Percentiles rank a stretch among this genome's conserved stretches.
Evolutionary conservation across 92 coral and sea anemone species (phyloP).

Genomic region (Chrysogorgia sp.): DNA sequence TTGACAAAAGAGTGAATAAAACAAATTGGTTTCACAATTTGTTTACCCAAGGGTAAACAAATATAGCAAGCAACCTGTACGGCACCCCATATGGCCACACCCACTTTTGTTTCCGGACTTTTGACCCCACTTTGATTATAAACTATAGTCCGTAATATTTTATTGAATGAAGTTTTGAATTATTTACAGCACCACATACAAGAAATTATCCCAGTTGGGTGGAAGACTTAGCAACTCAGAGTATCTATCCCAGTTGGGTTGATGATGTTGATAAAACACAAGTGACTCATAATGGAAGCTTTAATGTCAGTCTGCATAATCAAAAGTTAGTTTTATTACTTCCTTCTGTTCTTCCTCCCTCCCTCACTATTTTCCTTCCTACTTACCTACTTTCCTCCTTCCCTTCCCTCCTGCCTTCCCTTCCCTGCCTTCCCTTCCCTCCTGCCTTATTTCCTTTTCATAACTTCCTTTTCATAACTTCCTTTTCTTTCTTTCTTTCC

Average conservation of each 20-base stretch:
- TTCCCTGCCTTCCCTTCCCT: background rate
- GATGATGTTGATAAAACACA: conserved; percentile 34
- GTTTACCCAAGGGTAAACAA: no score
- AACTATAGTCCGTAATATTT: no score
- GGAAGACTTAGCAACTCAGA: conserved; percentile 64
- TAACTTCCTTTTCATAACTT: no score
- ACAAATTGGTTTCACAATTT: no score
- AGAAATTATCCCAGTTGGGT: conserved; percentile 92
- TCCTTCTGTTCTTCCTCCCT: background rate
- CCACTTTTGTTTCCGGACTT: no score
- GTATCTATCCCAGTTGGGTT: conserved; percentile 32
- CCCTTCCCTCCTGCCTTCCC: background rate
- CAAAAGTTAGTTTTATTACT: background rate
- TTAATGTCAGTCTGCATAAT: background rate
- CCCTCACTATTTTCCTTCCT: background rate
- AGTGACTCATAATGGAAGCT: background rate
- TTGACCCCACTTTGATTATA: no score
- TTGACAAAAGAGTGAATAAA: no score
- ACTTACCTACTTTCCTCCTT: background rate
- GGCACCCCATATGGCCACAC: no score
- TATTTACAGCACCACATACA: background rate
- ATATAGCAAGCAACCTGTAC: no score
- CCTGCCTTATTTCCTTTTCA: background rate
- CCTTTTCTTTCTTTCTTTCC: background rate
- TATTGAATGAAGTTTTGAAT: background rate